Conservation (phyloP, 1,140 invertebrate genomes). For the Bathynomus jamesi region DNA sequence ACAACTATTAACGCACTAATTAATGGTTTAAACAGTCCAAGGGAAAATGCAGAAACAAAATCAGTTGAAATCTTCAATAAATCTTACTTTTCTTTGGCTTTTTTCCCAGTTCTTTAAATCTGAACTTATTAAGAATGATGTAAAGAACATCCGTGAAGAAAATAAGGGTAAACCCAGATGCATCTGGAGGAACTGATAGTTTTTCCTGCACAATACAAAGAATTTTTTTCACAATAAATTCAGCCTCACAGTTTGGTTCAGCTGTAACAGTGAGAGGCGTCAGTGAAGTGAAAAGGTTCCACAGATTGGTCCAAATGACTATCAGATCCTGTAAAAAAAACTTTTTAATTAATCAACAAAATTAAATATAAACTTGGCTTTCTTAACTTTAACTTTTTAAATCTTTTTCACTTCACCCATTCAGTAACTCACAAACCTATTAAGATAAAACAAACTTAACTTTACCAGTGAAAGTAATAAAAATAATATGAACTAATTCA, state of each 20-base stretch:
- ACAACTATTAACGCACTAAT: too few relatives aligned
- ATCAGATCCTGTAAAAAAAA: constrained; percentile 18
- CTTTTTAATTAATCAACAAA: too few relatives aligned
- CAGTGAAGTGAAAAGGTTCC: constrained; percentile 18
- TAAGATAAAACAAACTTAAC: too few relatives aligned
- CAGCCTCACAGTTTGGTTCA: constrained; percentile 26
- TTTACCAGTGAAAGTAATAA: neutral
- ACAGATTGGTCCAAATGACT: constrained; percentile 15
- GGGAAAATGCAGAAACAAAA: too few relatives aligned
- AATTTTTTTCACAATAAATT: constrained; percentile 11
- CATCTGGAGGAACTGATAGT: constrained; percentile 7
- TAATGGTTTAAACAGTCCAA: too few relatives aligned
- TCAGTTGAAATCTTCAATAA: neutral
- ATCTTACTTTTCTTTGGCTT: constrained; percentile 14
- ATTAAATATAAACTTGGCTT: too few relatives aligned
- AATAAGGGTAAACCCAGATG: neutral
- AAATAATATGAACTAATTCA: neutral
- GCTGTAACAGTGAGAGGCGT: constrained; percentile 13
- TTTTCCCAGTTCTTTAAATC: constrained; percentile 18
- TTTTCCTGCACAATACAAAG: constrained; percentile 7
- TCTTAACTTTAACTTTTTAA: too few relatives aligned
- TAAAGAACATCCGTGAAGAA: constrained; percentile 14
- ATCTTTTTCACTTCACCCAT: too few relatives aligned
- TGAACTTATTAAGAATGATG: constrained; percentile 6
- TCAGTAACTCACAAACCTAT: too few relatives aligned